Evolutionary conservation across 2,888 invertebrate species (phyloP), one percentile per base, ranked within the genome.

Genomic region (Drosophila conformis): DNA sequence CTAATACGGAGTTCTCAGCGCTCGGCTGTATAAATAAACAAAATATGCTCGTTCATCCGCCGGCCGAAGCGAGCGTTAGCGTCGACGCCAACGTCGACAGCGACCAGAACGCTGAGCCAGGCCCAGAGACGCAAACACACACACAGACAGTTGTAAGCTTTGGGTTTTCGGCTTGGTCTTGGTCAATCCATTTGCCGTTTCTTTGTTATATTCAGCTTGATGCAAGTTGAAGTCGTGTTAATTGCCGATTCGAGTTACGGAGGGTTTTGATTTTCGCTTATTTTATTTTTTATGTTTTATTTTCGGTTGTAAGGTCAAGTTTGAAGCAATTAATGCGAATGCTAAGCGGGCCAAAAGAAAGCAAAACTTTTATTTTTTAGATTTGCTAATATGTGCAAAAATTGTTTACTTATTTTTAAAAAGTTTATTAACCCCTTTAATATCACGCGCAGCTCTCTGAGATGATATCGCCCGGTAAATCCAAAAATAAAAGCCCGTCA

Each of bases 1-100:
- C 91, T 90, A 89, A 91, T 89, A 91, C 83, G 78, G 80, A 80
- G 83, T 90, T 91, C 91, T 91, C 83, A 79, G 63, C 64, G 77
- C 67, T 81, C 87, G 80, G 90, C 79, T 87, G 91, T 91, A 91
- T 90, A 90, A 91, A 90, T 90, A 91, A 91, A 90, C 87, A 91
- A 84, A 89, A 78, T 76, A 73, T 69, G 73, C 78, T 68, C 78
- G 80, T 68, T 78, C 68, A 75, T 85, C 77, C 78, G 61, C 56
- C 65, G 70, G 69, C 73, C 77, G 83, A 69, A 73, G 63, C 8
- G 8, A 46, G 46, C 71, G 69, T 54, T 68, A 56, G 54, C 68
- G 75, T 60, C 57, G 74, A 18, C 58, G 73, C 18, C 49, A 13
- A 29, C 73, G 79, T 42, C 56, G 72, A 60, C 78, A 29, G 66